A percentile compares a stretch with the other conserved stretches of the same genome.
These are phyloP conservation scores for Labroides dimidiatus DNA, from an alignment of 2,797 vertebrate genomes.

Conservation along the genomic window DNA sequence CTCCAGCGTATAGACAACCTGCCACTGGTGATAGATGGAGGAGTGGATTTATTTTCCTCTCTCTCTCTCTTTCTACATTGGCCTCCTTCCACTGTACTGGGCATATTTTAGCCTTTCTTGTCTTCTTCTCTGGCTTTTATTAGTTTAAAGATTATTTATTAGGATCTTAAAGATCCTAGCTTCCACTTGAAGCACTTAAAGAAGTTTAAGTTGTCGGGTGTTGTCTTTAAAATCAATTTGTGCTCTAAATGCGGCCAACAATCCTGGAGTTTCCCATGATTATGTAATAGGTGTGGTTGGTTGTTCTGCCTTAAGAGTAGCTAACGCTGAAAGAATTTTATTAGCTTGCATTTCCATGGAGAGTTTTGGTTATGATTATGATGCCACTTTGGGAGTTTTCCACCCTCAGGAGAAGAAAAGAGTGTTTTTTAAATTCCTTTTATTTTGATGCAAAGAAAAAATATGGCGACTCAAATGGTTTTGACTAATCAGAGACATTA, in stretches of 20 bases:
- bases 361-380: slow-evolving; percentile 40
- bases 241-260: neutral
- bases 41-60: slow-evolving; percentile 46
- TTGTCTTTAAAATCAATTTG: slow-evolving; percentile 5
- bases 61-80: neutral
- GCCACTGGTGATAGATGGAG: slow-evolving; percentile 65
- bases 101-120: slow-evolving; percentile 10
- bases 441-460: neutral
- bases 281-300: slow-evolving; percentile 22
- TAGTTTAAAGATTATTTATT: neutral
- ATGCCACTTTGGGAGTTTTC: slow-evolving; percentile 33
- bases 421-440: slow-evolving; percentile 6
- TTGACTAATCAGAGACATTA: neutral
- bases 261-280: slow-evolving; percentile 34
- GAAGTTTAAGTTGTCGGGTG: neutral
- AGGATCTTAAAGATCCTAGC: neutral
- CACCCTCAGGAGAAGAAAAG: slow-evolving; percentile 9
- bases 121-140: neutral
- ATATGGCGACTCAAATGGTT: neutral
- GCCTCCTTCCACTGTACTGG: slow-evolving; percentile 18
- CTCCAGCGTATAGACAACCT: slow-evolving; percentile 74
- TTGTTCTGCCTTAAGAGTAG: slow-evolving; percentile 13
- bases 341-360: slow-evolving; percentile 48
- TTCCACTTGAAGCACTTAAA: neutral
- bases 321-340: slow-evolving; percentile 48